Evolutionary conservation across 2,888 invertebrate genomes (phyloP).

Genomic region (Physocephala rufipes): DNA sequence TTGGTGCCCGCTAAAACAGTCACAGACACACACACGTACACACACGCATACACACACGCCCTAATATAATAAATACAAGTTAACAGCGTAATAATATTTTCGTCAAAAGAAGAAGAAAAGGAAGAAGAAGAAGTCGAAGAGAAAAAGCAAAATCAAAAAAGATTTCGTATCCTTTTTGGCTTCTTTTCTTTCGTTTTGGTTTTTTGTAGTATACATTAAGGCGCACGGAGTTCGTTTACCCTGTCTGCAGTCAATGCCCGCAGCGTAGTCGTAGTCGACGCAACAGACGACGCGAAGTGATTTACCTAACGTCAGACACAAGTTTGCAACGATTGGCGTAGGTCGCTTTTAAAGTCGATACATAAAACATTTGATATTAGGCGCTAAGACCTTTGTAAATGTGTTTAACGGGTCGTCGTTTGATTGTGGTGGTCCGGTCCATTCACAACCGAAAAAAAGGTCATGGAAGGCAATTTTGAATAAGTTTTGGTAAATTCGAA

Average conservation of each 20-base stretch:
- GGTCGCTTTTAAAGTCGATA: slow-evolving; percentile 54
- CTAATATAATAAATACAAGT: slow-evolving; percentile 22
- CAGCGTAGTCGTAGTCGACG: background rate
- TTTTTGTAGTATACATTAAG: slow-evolving; percentile 14
- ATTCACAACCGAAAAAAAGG: too few species aligned
- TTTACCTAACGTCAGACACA: slow-evolving; percentile 6
- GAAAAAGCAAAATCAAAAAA: background rate
- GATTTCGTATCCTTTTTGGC: background rate
- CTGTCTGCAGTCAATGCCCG: slow-evolving; percentile 51
- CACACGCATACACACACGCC: background rate
- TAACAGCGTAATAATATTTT: background rate
- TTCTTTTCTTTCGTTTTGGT: background rate
- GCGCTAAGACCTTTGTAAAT: too few species aligned
- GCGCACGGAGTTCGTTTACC: slow-evolving; percentile 57
- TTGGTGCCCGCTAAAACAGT: slow-evolving; percentile 36
- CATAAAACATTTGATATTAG: background rate
- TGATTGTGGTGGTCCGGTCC: too few species aligned
- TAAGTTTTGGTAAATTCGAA: too few species aligned
- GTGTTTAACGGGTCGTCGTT: too few species aligned
- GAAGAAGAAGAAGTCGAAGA: too few species aligned
- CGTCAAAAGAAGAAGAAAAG: background rate
- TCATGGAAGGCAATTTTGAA: too few species aligned
- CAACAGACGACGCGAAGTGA: background rate
- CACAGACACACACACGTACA: slow-evolving; percentile 31
- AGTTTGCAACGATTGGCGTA: slow-evolving; percentile 52